Percentiles rank a stretch among this genome's conserved stretches.
phyloP scores from a whole-genome alignment of 37 sponge, comb jelly and placozoan species.

The Aplysina aerophoba region DNA sequence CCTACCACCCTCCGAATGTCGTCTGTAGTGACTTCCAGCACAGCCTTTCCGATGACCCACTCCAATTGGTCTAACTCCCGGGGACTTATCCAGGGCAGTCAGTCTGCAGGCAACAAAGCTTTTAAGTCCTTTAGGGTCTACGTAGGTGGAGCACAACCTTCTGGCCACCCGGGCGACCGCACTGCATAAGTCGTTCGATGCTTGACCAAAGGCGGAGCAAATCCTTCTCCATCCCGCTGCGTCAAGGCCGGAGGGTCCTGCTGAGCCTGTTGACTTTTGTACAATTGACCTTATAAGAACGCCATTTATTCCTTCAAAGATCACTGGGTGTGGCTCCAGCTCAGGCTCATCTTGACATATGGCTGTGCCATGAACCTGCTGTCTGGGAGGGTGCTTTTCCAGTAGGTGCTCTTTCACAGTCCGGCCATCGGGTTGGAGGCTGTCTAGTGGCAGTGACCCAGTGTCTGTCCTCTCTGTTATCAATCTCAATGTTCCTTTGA shows the following conservation, averaged over 20 bases:
- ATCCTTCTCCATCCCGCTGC: background rate
- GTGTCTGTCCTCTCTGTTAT: too few species aligned
- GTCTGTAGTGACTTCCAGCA: background rate
- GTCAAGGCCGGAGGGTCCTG: background rate
- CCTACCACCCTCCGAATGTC: background rate
- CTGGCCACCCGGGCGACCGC: background rate
- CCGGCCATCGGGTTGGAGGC: background rate
- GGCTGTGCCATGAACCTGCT: background rate
- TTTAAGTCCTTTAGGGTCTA: background rate
- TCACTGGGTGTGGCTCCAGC: background rate
- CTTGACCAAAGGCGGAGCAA: background rate
- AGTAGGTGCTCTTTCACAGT: background rate
- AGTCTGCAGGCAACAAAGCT: background rate
- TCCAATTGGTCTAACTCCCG: background rate
- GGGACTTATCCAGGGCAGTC: too few species aligned
- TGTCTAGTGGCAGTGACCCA: background rate
- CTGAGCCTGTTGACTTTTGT: background rate
- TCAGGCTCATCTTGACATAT: background rate
- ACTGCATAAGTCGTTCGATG: background rate
- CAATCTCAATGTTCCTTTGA: constrained; percentile 15
- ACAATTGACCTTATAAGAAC: background rate
- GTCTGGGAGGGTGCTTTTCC: background rate
- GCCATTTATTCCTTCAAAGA: constrained; percentile 8
- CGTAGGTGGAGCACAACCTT: background rate
- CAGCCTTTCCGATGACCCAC: background rate